Evolutionary conservation across 2,888 invertebrate genomes (phyloP).

Genomic region (Nysson spinosus): DNA sequence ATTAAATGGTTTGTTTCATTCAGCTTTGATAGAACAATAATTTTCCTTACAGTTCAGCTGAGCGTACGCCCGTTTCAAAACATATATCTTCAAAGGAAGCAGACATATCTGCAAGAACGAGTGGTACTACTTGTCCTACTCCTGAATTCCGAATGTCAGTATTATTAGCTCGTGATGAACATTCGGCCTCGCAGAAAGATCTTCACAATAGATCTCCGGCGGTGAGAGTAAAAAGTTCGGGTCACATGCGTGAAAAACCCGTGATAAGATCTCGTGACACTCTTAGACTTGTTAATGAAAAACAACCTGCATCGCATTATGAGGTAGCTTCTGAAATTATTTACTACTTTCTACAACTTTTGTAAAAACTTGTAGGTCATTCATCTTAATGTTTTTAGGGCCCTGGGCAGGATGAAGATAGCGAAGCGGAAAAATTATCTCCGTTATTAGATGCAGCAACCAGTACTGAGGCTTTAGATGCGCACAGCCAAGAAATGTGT

Average conservation of each 20-base stretch:
- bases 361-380: background rate
- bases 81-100: constrained; percentile 68
- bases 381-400: constrained; percentile 49
- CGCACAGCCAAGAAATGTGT: constrained; percentile 66
- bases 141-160: constrained; percentile 86
- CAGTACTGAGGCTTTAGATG: constrained; percentile 70
- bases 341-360: background rate
- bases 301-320: constrained; percentile 72
- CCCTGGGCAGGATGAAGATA: constrained; percentile 84
- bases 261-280: constrained; percentile 78
- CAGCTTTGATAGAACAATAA: constrained; percentile 2
- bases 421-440: constrained; percentile 90
- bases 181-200: constrained; percentile 72
- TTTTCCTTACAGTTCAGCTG: constrained; percentile 64
- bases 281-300: constrained; percentile 82
- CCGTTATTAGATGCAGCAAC: constrained; percentile 82
- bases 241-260: constrained; percentile 73
- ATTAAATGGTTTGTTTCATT: background rate
- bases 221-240: constrained; percentile 66
- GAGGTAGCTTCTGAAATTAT: too few species aligned
- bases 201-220: constrained; percentile 72
- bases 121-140: constrained; percentile 71
- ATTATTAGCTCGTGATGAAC: constrained; percentile 83
- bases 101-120: constrained; percentile 69
- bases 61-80: constrained; percentile 72